These are phyloP conservation scores for Parnassius smintheus DNA, from an alignment of 2,888 invertebrate species.

Conservation along the genomic window DNA sequence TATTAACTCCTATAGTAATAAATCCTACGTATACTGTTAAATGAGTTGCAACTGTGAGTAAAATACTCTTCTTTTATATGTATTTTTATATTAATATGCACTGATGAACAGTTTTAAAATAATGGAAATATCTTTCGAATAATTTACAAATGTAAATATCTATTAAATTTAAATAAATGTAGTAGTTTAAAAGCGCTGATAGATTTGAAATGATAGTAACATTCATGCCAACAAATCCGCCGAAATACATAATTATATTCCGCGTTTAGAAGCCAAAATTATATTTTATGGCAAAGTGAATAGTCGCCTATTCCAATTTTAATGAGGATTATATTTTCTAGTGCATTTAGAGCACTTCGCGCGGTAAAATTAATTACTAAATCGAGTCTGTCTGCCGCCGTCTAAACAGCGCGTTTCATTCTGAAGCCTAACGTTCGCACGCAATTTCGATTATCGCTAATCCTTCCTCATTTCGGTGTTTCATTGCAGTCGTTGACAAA, in stretches of 20 bases:
- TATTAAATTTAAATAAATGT: no score
- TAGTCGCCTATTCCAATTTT: constrained; percentile 75
- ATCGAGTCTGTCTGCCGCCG: constrained; percentile 64
- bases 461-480: constrained; percentile 36
- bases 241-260: constrained; percentile 64
- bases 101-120: no score
- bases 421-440: constrained; percentile 50
- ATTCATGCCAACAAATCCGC: constrained; percentile 26
- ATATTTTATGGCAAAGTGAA: constrained; percentile 73
- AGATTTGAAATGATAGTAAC: not conserved
- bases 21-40: no score
- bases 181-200: not conserved
- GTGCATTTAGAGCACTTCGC: constrained; percentile 77
- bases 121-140: no score
- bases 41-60: no score
- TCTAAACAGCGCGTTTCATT: constrained; percentile 58
- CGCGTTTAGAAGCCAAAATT: constrained; percentile 74
- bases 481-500: constrained; percentile 12
- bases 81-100: no score
- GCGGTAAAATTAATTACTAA: constrained; percentile 79
- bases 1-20: no score
- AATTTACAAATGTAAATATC: no score
- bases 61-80: no score
- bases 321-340: constrained; percentile 79
- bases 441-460: constrained; percentile 47